Conservation (phyloP, 2,113 vertebrate species). For the Pelecanoides urinatrix region DNA sequence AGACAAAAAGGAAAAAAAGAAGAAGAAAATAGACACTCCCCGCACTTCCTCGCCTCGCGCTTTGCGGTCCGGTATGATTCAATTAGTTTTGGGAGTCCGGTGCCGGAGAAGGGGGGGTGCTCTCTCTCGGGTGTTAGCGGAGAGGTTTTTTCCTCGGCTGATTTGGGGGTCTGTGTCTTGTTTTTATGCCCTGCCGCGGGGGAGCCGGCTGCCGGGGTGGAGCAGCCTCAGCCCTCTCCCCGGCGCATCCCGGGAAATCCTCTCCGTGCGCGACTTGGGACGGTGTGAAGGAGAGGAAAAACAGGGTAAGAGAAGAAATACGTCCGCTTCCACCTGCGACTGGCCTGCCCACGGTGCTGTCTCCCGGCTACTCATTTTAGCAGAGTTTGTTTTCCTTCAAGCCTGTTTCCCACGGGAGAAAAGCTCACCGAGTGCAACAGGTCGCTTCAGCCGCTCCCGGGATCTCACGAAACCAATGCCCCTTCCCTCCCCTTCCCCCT, state of each 20-base stretch:
- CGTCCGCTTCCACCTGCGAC: neutral
- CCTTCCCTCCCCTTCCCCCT: neutral
- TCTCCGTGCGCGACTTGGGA: neutral
- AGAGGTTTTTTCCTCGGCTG: neutral
- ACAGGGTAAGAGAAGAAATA: neutral
- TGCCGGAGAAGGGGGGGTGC: neutral
- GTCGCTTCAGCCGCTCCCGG: neutral
- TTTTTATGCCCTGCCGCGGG: neutral
- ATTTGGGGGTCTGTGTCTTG: neutral
- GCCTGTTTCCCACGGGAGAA: neutral
- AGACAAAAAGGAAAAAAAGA: neutral
- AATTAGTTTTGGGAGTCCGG: neutral
- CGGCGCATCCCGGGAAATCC: neutral
- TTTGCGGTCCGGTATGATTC: neutral
- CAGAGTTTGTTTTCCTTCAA: neutral
- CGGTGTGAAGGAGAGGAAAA: neutral
- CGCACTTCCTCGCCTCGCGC: neutral
- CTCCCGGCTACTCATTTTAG: neutral
- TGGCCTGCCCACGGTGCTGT: neutral
- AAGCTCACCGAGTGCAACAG: neutral
- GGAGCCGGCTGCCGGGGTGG: neutral
- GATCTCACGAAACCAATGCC: neutral
- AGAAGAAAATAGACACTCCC: neutral
- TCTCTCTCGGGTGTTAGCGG: neutral
- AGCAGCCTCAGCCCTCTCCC: neutral